Base-by-base conservation (phyloP, 2,888 invertebrate species). In the Carcina quercana region DNA sequence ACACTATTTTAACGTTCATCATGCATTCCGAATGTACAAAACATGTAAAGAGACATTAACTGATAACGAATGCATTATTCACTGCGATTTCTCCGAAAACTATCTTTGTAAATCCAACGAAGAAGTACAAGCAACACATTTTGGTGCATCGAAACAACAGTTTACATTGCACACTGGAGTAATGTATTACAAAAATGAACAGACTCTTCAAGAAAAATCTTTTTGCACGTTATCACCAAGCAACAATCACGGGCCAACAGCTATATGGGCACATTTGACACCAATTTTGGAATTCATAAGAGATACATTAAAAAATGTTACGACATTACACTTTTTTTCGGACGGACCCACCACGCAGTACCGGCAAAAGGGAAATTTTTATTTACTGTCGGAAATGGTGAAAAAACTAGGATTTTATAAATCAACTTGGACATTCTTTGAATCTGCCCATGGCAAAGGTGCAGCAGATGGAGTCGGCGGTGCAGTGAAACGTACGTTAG, bases 191-290 rank as follows among this genome's bases (percentile, higher is more conserved):
- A 22, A 24, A 13, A 12, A 13, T 5, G 10, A 17, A 17, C 8
- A 22, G 7, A 2, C 2, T 3, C 22, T 3, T 3, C n/a, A 27
- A 15, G 11, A 2, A 15, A 15, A 13, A 28, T 30, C 33, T 7
- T 41, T 29, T 28, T 38, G 36, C 24, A 38, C 38, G 8, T 19
- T 38, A n/a, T 38, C 41, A 15, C 17, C 33, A 3, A 17, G 15
- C 13, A 30, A 10, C 7, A 20, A 32, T 12, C 40, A 40, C 22
- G 22, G 25, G 10, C 43, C 38, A 19, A 26, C 19, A 8, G 33
- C 38, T 11, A 41, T 43, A 13, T 41, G 43, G 41, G 43, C 37
- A 6, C 43, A 43, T 34, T 25, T 37, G 6, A 14, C 14, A n/a
- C 39, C 37, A 7, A 13, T 25, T 7, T 13, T 13, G 13, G 6